Evolutionary conservation across 2,113 vertebrate genomes (phyloP).

Genomic region (Apteryx mantelli): DNA sequence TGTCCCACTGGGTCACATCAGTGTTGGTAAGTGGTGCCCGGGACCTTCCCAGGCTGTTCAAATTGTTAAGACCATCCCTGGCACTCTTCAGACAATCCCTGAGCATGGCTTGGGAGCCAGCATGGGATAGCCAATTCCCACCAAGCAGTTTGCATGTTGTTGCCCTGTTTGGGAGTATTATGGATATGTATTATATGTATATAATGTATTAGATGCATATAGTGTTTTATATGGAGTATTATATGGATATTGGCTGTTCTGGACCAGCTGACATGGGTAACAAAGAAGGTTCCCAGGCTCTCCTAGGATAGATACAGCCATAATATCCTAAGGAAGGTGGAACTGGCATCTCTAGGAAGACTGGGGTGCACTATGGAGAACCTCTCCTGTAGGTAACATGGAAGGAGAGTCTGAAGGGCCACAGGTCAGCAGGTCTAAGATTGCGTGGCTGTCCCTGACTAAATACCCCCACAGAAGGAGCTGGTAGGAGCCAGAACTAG

Average conservation of each 20-base stretch:
- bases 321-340: not conserved
- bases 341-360: not conserved
- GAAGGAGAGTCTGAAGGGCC: not conserved
- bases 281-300: not conserved
- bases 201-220: not conserved
- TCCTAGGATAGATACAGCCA: not conserved
- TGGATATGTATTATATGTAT: not conserved
- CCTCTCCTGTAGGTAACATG: not conserved
- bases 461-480: not conserved
- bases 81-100: no score
- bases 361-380: rapidly evolving
- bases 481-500: not conserved
- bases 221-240: not conserved
- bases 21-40: not conserved
- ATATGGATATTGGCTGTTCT: not conserved
- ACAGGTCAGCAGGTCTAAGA: not conserved
- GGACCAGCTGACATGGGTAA: not conserved
- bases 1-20: rapidly evolving
- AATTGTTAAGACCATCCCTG: not conserved
- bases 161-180: not conserved
- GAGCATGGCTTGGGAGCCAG: not conserved
- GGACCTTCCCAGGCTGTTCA: not conserved
- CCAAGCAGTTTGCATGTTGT: not conserved
- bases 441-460: not conserved
- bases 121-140: not conserved